Evolutionary conservation across 2,888 invertebrate genomes (phyloP).

Genomic region (Microctonus aethiopoides): DNA sequence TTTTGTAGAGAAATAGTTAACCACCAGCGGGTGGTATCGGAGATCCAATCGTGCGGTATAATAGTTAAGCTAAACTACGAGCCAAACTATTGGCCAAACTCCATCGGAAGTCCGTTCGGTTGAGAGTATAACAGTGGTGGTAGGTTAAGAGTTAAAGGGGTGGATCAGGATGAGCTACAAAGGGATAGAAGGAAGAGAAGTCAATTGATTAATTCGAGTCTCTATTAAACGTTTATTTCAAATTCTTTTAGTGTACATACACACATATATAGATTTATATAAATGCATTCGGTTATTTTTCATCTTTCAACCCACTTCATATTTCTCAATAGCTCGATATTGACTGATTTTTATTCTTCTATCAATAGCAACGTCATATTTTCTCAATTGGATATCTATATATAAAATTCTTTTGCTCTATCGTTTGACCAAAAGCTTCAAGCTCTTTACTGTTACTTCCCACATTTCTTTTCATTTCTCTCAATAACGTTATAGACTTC

Average conservation of each 20-base stretch:
- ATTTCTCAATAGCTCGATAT: neutral
- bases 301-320: neutral
- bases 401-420: constrained; percentile 6
- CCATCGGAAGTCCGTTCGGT: constrained; percentile 35
- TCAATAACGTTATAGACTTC: neutral
- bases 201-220: constrained; percentile 42
- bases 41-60: constrained; percentile 54
- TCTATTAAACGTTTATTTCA: neutral
- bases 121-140: neutral
- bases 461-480: neutral
- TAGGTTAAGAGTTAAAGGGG: neutral
- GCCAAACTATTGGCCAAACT: constrained; percentile 47
- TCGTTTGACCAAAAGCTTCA: constrained; percentile 13
- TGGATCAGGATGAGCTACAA: constrained; percentile 32
- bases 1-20: constrained; percentile 21
- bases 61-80: constrained; percentile 50
- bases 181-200: constrained; percentile 35
- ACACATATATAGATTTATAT: too few species aligned
- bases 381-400: neutral
- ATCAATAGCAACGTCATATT: neutral
- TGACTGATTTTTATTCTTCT: constrained; percentile 1
- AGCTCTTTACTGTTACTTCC: constrained; percentile 2
- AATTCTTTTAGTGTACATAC: neutral
- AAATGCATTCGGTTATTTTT: neutral
- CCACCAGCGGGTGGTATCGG: constrained; percentile 44